Evolutionary conservation across 1,140 invertebrate genomes (phyloP).

Genomic region (Drosophila willistoni): DNA sequence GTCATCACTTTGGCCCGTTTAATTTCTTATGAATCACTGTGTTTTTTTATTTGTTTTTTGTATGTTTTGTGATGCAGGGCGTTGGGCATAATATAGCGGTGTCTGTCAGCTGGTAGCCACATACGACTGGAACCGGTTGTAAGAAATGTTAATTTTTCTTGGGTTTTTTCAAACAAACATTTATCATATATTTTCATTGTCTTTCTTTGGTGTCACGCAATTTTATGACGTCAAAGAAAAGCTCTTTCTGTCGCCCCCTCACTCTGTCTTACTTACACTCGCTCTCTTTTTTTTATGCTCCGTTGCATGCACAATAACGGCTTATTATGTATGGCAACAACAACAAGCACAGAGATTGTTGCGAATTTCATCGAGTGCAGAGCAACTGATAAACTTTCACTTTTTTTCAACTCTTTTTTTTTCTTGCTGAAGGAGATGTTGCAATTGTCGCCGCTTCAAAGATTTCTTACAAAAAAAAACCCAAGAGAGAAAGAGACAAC

Average conservation of each 20-base stretch:
- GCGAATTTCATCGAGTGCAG: slow-evolving; percentile 67
- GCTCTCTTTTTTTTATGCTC: slow-evolving; percentile 54
- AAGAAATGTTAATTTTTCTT: slow-evolving; percentile 66
- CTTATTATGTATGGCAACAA: slow-evolving; percentile 53
- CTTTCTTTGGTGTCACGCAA: slow-evolving; percentile 58
- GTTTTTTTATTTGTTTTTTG: slow-evolving; percentile 22
- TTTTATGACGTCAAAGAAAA: slow-evolving; percentile 29
- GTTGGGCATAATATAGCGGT: slow-evolving; percentile 11
- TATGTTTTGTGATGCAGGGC: slow-evolving; percentile 4
- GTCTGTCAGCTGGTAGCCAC: slow-evolving; percentile 29
- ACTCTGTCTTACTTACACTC: not conserved
- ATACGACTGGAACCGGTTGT: slow-evolving; percentile 58
- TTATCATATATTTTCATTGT: slow-evolving; percentile 43
- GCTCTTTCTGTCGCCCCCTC: slow-evolving; percentile 18
- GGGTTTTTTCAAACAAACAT: slow-evolving; percentile 46
- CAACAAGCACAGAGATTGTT: slow-evolving; percentile 36
- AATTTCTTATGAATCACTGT: slow-evolving; percentile 64
- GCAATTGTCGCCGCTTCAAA: slow-evolving; percentile 44
- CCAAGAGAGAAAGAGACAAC: not conserved
- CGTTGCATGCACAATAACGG: slow-evolving; percentile 46
- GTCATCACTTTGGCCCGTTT: slow-evolving; percentile 41
- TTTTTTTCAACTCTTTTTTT: slow-evolving; percentile 39
- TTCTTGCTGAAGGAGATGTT: slow-evolving; percentile 35
- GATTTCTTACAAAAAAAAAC: not conserved
- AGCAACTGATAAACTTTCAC: slow-evolving; percentile 63